Evolutionary conservation across 2,888 invertebrate genomes (phyloP).

Genomic region (Phrixothrix hirtus): DNA sequence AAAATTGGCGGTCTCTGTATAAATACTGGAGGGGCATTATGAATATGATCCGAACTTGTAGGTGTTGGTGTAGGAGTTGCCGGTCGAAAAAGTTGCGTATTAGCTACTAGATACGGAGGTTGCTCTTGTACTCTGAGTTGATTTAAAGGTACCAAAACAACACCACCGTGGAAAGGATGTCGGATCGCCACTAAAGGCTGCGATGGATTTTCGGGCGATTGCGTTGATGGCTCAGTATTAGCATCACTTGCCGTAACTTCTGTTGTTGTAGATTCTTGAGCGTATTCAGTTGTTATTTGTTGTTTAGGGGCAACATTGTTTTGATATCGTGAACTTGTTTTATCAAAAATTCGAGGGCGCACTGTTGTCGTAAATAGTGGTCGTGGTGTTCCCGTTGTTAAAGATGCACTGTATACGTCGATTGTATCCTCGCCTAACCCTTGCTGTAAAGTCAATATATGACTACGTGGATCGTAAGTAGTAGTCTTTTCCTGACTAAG

Average conservation of each 20-base stretch:
- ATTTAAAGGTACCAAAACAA: slow-evolving; percentile 51
- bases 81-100: slow-evolving; percentile 42
- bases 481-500: slow-evolving; percentile 61
- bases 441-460: slow-evolving; percentile 63
- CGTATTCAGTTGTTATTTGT: slow-evolving; percentile 40
- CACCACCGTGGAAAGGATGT: slow-evolving; percentile 50
- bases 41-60: slow-evolving; percentile 45
- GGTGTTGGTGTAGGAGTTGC: slow-evolving; percentile 49
- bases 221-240: slow-evolving; percentile 61
- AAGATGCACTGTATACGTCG: slow-evolving; percentile 70
- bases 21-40: slow-evolving; percentile 39
- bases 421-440: slow-evolving; percentile 67
- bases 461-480: slow-evolving; percentile 58
- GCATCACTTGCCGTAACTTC: slow-evolving; percentile 58
- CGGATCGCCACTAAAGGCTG: slow-evolving; percentile 57
- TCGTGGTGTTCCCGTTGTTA: slow-evolving; percentile 66
- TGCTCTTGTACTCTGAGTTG: slow-evolving; percentile 32
- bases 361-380: slow-evolving; percentile 69
- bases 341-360: slow-evolving; percentile 50
- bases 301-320: slow-evolving; percentile 13
- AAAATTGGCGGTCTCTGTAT: slow-evolving; percentile 40
- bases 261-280: slow-evolving; percentile 54
- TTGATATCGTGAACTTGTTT: slow-evolving; percentile 28
- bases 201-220: slow-evolving; percentile 48
- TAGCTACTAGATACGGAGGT: slow-evolving; percentile 17